A percentile compares a stretch with the other conserved stretches of the same genome.
Evolutionary conservation across 1,140 invertebrate species (phyloP).

Genomic region (Thaumetopoea pityocampa): DNA sequence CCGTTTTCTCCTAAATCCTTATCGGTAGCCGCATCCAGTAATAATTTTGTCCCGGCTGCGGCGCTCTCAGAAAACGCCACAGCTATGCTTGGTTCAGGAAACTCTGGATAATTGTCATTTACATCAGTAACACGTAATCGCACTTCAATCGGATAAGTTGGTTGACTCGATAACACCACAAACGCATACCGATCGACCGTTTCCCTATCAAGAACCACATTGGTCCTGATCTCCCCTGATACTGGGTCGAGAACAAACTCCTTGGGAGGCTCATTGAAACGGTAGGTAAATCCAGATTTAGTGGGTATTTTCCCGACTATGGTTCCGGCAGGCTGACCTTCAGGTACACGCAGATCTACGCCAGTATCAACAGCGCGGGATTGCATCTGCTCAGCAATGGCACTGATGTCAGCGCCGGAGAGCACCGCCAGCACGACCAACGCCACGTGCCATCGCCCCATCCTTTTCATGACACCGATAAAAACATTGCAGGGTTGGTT

Average conservation of each 20-base stretch:
- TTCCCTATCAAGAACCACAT: conserved; percentile 88
- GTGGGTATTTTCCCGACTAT: conserved; percentile 90
- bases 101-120: conserved; percentile 93
- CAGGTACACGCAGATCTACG: conserved; percentile 88
- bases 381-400: conserved; percentile 83
- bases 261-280: conserved; percentile 92
- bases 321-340: conserved; percentile 88
- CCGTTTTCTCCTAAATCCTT: conserved; percentile 90
- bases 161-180: conserved; percentile 92
- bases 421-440: conserved; percentile 66
- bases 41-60: conserved; percentile 87
- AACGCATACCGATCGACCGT: conserved; percentile 90
- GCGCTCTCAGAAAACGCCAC: conserved; percentile 94
- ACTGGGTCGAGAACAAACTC: conserved; percentile 89
- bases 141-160: conserved; percentile 95
- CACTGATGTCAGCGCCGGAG: conserved; percentile 45
- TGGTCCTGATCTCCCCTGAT: conserved; percentile 89
- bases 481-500: conserved; percentile 54
- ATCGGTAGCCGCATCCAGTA: conserved; percentile 92
- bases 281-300: conserved; percentile 90
- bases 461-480: conserved; percentile 59
- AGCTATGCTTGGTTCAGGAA: conserved; percentile 90
- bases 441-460: conserved; percentile 71
- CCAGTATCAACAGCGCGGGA: conserved; percentile 90
- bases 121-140: conserved; percentile 89